A percentile compares a stretch with the other conserved stretches of the same genome.
These are phyloP conservation scores for Conus betulinus DNA, from an alignment of 1,140 invertebrate species.

Conservation along the genomic window DNA sequence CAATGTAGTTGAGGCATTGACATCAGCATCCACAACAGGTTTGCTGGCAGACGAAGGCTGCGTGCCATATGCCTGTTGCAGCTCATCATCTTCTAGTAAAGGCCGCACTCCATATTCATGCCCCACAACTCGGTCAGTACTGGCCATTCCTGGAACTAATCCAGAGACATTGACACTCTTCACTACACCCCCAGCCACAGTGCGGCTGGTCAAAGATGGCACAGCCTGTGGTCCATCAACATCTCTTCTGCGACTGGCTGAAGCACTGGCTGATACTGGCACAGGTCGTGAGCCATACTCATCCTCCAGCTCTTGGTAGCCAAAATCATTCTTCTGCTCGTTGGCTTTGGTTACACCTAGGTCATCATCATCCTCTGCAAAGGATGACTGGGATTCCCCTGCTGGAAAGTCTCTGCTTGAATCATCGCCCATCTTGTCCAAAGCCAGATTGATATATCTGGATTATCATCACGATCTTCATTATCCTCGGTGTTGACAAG, in stretches of 20 bases:
- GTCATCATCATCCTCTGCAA: constrained; percentile 67
- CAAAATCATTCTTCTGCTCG: constrained; percentile 60
- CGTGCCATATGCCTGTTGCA: constrained; percentile 79
- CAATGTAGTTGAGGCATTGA: constrained; percentile 32
- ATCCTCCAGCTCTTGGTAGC: constrained; percentile 74
- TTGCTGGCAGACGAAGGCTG: constrained; percentile 48
- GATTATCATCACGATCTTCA: constrained; percentile 48
- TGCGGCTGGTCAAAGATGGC: background rate
- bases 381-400: constrained; percentile 65
- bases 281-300: constrained; percentile 71
- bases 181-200: background rate
- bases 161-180: background rate
- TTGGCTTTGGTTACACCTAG: constrained; percentile 39
- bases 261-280: constrained; percentile 35
- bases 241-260: constrained; percentile 16
- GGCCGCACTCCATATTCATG: constrained; percentile 89
- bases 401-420: constrained; percentile 17
- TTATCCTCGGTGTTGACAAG: constrained; percentile 65
- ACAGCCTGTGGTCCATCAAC: background rate
- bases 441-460: constrained; percentile 11
- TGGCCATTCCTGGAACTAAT: background rate
- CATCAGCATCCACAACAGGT: constrained; percentile 44
- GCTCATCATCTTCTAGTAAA: constrained; percentile 86
- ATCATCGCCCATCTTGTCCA: constrained; percentile 28
- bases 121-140: constrained; percentile 80